A percentile compares a stretch with the other conserved stretches of the same genome.
These are phyloP conservation scores for Cinclus mexicanus DNA, from an alignment of 2,113 vertebrate species.

Conservation along the genomic window DNA sequence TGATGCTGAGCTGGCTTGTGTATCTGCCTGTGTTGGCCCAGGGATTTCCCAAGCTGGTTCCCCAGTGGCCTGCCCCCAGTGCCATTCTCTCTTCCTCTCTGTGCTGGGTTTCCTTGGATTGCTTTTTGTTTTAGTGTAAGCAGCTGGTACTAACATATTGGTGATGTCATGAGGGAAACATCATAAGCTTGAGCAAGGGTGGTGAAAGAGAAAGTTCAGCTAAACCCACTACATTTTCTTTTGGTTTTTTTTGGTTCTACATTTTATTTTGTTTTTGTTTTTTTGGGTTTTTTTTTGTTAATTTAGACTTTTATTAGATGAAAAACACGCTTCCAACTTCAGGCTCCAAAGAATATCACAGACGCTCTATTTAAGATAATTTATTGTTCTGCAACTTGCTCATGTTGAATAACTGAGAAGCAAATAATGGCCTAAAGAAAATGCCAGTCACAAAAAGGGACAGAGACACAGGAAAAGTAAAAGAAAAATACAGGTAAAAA, in stretches of 20 bases:
- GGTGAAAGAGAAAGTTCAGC: neutral
- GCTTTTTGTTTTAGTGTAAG: neutral
- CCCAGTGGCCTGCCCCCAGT: neutral
- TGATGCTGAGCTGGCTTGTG: neutral
- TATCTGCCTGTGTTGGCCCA: neutral
- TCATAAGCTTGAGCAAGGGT: neutral
- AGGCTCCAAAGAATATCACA: neutral
- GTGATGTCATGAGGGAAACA: neutral
- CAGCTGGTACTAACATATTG: neutral
- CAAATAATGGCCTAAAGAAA: neutral
- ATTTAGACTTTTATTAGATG: neutral
- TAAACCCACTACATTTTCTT: neutral
- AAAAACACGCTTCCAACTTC: neutral
- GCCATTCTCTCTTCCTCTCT: neutral
- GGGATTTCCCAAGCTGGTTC: neutral
- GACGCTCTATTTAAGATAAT: neutral
- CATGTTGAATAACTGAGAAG: neutral
- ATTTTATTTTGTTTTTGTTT: no score
- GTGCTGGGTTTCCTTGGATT: neutral
- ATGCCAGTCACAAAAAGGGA: neutral
- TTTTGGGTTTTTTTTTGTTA: neutral
- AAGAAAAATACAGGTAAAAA: neutral
- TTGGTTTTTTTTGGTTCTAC: neutral
- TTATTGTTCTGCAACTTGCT: neutral
- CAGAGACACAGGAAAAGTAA: neutral